phyloP scores from a whole-genome alignment of 1,140 invertebrate genomes.

The Popillia japonica region DNA sequence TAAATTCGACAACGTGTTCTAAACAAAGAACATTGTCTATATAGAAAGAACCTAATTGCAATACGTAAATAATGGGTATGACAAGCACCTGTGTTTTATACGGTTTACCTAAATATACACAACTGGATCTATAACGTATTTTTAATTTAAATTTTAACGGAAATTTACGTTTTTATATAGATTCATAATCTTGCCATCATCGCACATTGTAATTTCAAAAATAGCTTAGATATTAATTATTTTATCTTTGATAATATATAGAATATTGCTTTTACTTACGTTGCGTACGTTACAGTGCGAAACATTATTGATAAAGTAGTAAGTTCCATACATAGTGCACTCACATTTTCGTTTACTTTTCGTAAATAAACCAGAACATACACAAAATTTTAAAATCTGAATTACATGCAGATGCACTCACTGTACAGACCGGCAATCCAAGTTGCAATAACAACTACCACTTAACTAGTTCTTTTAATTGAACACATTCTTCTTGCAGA shows the following conservation, averaged over 20 bases:
- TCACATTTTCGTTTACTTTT: not conserved
- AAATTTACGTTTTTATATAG: not conserved
- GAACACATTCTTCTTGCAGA: not conserved
- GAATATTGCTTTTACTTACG: not conserved
- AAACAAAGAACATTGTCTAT: not conserved
- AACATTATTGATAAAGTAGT: not conserved
- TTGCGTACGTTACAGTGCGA: not conserved
- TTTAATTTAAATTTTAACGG: slow-evolving; percentile 6
- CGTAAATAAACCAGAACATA: not conserved
- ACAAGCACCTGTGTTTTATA: not conserved
- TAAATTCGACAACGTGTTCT: not conserved
- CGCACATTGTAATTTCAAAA: no score
- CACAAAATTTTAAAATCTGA: not conserved
- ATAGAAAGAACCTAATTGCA: not conserved
- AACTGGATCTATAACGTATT: not conserved
- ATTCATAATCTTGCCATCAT: no score
- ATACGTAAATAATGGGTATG: not conserved
- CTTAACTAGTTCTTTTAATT: slow-evolving; percentile 2
- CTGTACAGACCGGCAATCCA: not conserved
- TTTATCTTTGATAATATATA: not conserved
- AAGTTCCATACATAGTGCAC: not conserved
- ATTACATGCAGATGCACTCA: not conserved
- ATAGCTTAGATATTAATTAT: no score
- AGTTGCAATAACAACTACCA: slow-evolving; percentile 21
- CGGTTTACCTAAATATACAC: not conserved